Evolutionary conservation across 2,797 vertebrate genomes (phyloP).

Genomic region (Cichlasoma orientale): DNA sequence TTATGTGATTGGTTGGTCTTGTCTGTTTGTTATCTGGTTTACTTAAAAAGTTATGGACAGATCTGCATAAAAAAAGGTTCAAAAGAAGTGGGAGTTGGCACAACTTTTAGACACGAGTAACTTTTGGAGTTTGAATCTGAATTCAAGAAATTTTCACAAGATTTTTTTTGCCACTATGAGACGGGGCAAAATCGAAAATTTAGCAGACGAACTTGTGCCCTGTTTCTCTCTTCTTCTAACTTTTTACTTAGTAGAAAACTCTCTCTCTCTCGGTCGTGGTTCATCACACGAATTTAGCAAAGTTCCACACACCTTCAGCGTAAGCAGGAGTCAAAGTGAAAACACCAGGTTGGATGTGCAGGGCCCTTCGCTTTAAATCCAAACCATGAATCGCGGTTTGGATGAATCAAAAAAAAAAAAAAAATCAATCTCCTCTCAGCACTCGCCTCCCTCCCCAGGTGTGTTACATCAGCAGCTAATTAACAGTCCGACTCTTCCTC

Average conservation of each 20-base stretch:
- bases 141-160: neutral
- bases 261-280: neutral
- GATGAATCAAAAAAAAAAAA: neutral
- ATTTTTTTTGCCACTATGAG: neutral
- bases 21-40: neutral
- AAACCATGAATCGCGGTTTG: neutral
- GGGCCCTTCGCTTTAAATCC: neutral
- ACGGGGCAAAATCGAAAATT: neutral
- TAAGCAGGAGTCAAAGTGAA: neutral
- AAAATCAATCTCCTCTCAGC: constrained; percentile 16
- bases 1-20: neutral
- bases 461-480: constrained; percentile 61
- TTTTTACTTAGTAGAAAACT: too few relatives aligned
- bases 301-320: neutral
- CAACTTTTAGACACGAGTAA: neutral
- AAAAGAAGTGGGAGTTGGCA: neutral
- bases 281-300: neutral
- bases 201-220: too few relatives aligned
- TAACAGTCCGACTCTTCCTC: constrained; percentile 30
- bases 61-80: neutral
- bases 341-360: neutral
- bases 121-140: neutral
- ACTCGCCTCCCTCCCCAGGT: constrained; percentile 36
- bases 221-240: too few relatives aligned
- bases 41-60: neutral